phyloP scores from a whole-genome alignment of 2,888 invertebrate genomes.

The Magallana nippona region DNA sequence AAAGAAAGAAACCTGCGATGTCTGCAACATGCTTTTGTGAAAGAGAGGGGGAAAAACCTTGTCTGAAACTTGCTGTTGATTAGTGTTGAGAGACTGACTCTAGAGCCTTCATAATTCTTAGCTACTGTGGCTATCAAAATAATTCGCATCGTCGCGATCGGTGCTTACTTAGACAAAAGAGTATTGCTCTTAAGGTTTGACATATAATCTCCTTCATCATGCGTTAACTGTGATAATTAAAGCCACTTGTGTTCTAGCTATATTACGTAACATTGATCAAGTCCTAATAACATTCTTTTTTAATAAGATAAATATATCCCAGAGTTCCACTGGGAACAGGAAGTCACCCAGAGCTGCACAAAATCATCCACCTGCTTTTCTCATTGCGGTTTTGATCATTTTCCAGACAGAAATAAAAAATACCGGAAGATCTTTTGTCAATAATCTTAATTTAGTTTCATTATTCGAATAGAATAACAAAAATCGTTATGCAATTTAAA shows the following conservation, averaged over 20 bases:
- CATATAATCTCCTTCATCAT: neutral
- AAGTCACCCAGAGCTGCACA: neutral
- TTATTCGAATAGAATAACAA: neutral
- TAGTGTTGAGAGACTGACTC: too few relatives aligned
- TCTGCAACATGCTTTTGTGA: too few relatives aligned
- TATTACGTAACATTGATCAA: conserved; percentile 1
- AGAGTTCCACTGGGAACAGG: neutral
- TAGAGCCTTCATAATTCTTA: too few relatives aligned
- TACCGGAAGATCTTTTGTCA: neutral
- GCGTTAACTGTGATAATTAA: conserved; percentile 14
- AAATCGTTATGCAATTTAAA: conserved; percentile 18
- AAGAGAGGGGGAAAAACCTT: too few relatives aligned
- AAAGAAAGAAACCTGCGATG: neutral
- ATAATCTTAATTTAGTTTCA: neutral
- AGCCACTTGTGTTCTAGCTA: neutral
- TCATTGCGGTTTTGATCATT: neutral
- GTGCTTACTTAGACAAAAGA: neutral
- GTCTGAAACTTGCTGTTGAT: too few relatives aligned
- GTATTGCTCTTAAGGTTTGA: neutral
- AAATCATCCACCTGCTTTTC: neutral
- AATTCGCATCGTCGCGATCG: neutral
- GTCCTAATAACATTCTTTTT: neutral
- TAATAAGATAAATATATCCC: neutral
- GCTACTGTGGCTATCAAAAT: neutral
- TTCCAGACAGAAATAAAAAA: neutral